Evolutionary conservation across 1,140 invertebrate genomes (phyloP), one percentile per base, ranked within the genome.

Genomic region (Tribolium castaneum): DNA sequence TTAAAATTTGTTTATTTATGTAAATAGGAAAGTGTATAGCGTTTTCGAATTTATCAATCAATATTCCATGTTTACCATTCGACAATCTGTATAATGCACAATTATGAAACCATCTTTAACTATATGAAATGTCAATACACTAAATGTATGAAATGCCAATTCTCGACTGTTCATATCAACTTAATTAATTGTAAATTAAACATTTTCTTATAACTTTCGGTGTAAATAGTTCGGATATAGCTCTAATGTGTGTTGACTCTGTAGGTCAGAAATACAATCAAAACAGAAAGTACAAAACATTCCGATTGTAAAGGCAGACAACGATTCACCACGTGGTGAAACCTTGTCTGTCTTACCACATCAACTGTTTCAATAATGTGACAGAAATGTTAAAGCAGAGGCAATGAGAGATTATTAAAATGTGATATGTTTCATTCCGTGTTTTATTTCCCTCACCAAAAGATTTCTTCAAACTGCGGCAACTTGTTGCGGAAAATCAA

Each of bases 341-440:
- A 66, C 59, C 5, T 66, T 66, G n/a, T 66, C 13, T 34, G 10
- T 30, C 19, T 5, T 66, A 9, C 34, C 59, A 66, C 13, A 66
- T 66, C 59, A 34, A 66, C 34, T 66, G 30, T 66, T 66, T 35
- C 59, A 78, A 51, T 56, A 70, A 30, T 30, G 19, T 70, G 49
- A 72, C 59, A 66, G 59, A 66, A 2, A 66, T 66, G 59, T 66
- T 66, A 66, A 59, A 59, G 54, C 54, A 70, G 12, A 73, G 49
- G 54, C 45, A 54, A 76, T 75, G 34, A 78, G 49, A 70, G 62
- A 78, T 78, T 39, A 78, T 76, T 78, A 80, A 80, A 80, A 80
- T 78, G 80, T 80, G 80, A 80, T 80, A 80, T 80, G 77, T 80
- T 80, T 78, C 76, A 78, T 49, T 19, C 66, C 2, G 10, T 45